Base-by-base conservation (phyloP, 2,113 vertebrate species). In the Hylia prasina region DNA sequence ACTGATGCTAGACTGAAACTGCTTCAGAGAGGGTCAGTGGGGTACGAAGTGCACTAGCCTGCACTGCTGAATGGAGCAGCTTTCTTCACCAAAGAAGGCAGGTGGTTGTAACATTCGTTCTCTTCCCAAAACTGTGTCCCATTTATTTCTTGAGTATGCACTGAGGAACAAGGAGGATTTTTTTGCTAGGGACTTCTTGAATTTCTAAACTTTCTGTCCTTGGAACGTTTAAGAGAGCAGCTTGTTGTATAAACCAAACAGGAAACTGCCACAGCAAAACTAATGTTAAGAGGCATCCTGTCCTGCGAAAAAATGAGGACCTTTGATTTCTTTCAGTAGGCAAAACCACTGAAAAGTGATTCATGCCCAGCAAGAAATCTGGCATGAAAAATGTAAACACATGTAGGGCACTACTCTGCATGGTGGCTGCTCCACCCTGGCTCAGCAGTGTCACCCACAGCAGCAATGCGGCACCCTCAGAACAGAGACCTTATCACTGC, bases 401-500 rank as follows among this genome's bases (percentile, higher is more conserved):
- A 12, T 37, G 22, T 20, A 35, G 15, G 20, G 17, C 17, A 39
- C 9, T 10, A 21, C 13, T 57, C 50, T 77, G 21, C 2, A 0
- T 45, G 50, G 63, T 5, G 5, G 11, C 50, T 53, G 48, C n/a
- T 72, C 39, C 19, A 31, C 10, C 5, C 27, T 48, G 16, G 27
- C 30, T 80, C 37, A 61, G 45, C 57, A 25, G 13, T 9, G 47
- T 75, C 31, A 48, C 8, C 37, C 56, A 44, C 28, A 89, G 33
- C 40, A 83, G 53, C 35, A n/a, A 13, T 0, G 2, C 28, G 30
- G 20, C 15, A 47, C 2, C 6, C 40, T 13, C 19, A 3, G 8
- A 15, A 22, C 18, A n/a, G 40, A 40, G 7, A 61, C 2, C 17
- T 22, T 31, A 1, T n/a, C 6, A 0, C 23, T 15, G 15, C 45